Conservation (phyloP, 2,797 vertebrate species). For the Pseudomugil gertrudae region DNA sequence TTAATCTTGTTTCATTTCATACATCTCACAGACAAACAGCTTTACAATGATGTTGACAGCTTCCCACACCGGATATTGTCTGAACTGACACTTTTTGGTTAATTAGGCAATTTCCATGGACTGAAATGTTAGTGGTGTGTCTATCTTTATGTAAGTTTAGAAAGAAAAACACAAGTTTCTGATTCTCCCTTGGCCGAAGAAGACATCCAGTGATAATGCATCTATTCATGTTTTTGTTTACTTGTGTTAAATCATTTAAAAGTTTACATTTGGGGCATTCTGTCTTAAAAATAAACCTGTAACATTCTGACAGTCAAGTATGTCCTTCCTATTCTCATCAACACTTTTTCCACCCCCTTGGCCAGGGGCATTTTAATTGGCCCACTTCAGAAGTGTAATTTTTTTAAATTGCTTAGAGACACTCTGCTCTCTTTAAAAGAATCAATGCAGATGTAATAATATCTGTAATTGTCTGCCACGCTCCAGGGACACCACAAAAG, state of each 20-base stretch:
- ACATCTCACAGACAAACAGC: background rate
- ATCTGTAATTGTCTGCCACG: slow-evolving; percentile 88
- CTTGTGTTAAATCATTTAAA: slow-evolving; percentile 13
- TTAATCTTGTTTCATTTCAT: background rate
- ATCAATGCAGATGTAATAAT: slow-evolving; percentile 91
- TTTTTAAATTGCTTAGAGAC: slow-evolving; percentile 88
- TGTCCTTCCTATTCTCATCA: slow-evolving; percentile 44
- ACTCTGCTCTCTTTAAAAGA: slow-evolving; percentile 81
- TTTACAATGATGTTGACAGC: background rate
- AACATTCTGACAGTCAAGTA: slow-evolving; percentile 78
- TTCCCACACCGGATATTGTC: background rate
- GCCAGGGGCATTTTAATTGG: slow-evolving; percentile 86
- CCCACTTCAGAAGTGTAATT: slow-evolving; percentile 87
- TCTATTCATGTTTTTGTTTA: background rate
- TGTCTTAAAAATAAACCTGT: slow-evolving; percentile 53
- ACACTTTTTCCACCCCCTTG: slow-evolving; percentile 64
- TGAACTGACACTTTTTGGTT: background rate
- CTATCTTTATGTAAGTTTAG: background rate
- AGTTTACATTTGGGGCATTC: slow-evolving; percentile 26
- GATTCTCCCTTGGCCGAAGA: background rate
- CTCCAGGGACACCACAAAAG: slow-evolving; percentile 85
- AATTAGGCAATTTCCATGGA: background rate
- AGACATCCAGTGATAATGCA: background rate
- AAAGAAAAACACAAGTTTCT: background rate
- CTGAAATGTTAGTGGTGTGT: background rate